These are phyloP conservation scores for Trachemys scripta DNA, from an alignment of 2,113 vertebrate genomes.

Conservation along the genomic window DNA sequence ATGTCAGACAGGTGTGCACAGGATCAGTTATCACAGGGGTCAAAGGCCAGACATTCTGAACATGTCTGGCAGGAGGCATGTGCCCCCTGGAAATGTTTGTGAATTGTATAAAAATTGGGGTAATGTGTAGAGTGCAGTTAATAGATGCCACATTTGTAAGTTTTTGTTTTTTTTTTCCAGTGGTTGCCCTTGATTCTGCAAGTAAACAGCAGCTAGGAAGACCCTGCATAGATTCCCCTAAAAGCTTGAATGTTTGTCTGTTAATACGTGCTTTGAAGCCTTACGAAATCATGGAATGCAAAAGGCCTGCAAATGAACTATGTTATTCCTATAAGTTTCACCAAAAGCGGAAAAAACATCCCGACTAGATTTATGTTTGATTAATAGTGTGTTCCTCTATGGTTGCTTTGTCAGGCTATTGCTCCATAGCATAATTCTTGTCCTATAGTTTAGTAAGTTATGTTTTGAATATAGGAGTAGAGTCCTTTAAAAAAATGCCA, in stretches of 20 bases:
- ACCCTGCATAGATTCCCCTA: background rate
- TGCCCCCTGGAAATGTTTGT: background rate
- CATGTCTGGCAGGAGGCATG: background rate
- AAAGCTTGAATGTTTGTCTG: accelerated
- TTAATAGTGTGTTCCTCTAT: background rate
- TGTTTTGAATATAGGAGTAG: background rate
- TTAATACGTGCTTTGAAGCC: accelerated
- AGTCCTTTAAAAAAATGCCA: background rate
- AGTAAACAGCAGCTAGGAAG: background rate
- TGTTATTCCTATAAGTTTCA: background rate
- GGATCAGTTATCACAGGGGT: constrained; percentile 54
- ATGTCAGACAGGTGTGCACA: constrained; percentile 62
- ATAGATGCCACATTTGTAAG: background rate
- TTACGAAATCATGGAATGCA: accelerated
- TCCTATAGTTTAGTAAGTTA: background rate
- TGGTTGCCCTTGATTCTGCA: accelerated
- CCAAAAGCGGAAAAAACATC: background rate
- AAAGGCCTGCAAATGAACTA: background rate
- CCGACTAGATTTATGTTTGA: background rate
- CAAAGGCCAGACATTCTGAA: constrained; percentile 1
- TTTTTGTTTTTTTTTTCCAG: background rate
- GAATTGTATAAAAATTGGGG: accelerated
- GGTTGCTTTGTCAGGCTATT: accelerated
- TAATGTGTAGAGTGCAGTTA: background rate
- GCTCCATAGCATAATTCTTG: background rate